Percentiles rank a stretch among this genome's conserved stretches.
Evolutionary conservation across 2,797 vertebrate genomes (phyloP).

Genomic region (Tiaroga cobitis): DNA sequence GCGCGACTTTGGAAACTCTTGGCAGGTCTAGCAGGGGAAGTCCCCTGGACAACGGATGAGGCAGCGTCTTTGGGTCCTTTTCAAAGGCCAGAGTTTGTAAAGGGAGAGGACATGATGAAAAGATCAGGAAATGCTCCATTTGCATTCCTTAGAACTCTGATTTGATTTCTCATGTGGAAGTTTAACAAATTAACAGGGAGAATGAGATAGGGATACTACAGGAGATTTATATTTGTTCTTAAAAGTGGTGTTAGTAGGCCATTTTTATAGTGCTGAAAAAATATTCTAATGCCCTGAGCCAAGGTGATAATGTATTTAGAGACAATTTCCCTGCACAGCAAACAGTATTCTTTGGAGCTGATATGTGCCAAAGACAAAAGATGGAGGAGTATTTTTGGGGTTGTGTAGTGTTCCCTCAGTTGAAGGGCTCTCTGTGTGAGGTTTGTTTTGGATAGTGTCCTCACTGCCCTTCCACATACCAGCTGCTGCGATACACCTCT

Average conservation of each 20-base stretch:
- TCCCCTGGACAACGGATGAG: conserved; percentile 75
- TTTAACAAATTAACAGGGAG: conserved; percentile 43
- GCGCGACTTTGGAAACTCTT: conserved; percentile 71
- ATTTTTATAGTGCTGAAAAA: conserved; percentile 23
- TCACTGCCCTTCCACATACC: conserved; percentile 79
- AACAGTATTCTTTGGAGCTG: conserved; percentile 20
- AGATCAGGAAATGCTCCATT: conserved; percentile 54
- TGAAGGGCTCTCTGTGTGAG: conserved; percentile 45
- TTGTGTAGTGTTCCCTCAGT: conserved; percentile 35
- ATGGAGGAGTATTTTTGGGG: conserved; percentile 36
- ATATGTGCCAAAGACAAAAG: conserved; percentile 43
- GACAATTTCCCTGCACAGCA: conserved; percentile 24
- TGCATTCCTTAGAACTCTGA: conserved; percentile 53
- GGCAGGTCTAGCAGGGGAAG: conserved; percentile 77
- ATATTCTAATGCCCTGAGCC: neutral
- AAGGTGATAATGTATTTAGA: conserved; percentile 13
- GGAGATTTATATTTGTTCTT: conserved; percentile 9
- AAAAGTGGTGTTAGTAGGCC: conserved; percentile 25
- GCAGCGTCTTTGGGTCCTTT: conserved; percentile 57
- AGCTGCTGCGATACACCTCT: conserved; percentile 82
- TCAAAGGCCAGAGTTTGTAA: conserved; percentile 41
- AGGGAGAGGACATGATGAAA: conserved; percentile 43
- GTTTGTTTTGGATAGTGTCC: conserved; percentile 68
- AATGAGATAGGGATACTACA: neutral
- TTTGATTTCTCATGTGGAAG: conserved; percentile 43